Percentiles rank a stretch among this genome's conserved stretches.
Conservation (phyloP, 2,113 vertebrate species). For the Acrocephalus kingi region DNA sequence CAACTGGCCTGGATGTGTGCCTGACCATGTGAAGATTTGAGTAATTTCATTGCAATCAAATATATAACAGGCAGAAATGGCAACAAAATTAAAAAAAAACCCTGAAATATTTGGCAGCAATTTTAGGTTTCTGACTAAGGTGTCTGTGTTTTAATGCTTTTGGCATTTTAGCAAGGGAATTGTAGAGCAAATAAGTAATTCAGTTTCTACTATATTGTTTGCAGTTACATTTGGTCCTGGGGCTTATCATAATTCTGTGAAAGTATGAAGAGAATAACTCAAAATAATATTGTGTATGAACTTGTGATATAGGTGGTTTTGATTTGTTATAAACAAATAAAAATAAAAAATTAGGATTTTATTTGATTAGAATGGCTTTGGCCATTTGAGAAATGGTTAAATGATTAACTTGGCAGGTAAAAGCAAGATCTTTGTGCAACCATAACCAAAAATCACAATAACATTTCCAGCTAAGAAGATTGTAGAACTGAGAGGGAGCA, state of each 20-base stretch:
- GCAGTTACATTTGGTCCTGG: background rate
- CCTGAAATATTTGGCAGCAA: background rate
- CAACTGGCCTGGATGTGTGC: background rate
- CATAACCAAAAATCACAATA: background rate
- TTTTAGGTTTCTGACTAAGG: background rate
- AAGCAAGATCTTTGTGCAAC: background rate
- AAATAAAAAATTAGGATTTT: background rate
- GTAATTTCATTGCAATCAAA: background rate
- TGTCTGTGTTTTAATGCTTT: background rate
- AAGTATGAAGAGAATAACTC: background rate
- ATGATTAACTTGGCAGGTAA: background rate
- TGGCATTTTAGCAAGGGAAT: background rate
- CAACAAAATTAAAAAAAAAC: background rate
- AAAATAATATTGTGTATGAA: background rate
- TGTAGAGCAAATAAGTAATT: background rate
- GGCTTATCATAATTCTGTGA: background rate
- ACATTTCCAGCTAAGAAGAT: background rate
- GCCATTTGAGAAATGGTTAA: background rate
- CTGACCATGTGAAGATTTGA: background rate
- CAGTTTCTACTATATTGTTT: background rate
- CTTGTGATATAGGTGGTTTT: background rate
- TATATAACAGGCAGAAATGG: background rate
- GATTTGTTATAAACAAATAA: background rate
- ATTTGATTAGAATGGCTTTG: background rate
- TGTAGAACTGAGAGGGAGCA: background rate